Conservation (phyloP, 2,888 invertebrate genomes). For the Pollenia amentaria region DNA sequence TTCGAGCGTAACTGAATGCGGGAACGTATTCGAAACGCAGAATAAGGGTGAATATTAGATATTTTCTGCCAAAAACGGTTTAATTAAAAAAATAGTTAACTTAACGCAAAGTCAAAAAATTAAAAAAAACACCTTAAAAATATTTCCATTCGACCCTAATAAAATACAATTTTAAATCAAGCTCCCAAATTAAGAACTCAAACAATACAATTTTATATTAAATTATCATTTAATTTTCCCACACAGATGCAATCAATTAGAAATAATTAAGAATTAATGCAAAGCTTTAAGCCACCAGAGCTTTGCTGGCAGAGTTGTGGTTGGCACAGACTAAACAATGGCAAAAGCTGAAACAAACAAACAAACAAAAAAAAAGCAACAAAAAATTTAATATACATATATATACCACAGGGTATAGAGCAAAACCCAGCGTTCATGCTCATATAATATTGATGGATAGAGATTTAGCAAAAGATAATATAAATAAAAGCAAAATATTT, state of each 20-base stretch:
- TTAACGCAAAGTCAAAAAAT: no score
- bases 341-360: neutral
- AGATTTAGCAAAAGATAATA: neutral
- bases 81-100: no score
- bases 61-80: no score
- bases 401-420: neutral
- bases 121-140: no score
- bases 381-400: no score
- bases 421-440: neutral
- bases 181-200: neutral
- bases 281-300: slow-evolving; percentile 22
- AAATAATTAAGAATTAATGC: slow-evolving; percentile 34
- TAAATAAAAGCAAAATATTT: no score
- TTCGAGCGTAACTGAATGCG: no score
- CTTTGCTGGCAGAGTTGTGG: neutral
- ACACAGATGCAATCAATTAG: slow-evolving; percentile 35
- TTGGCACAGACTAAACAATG: neutral
- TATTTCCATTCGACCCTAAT: no score
- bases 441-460: slow-evolving; percentile 14
- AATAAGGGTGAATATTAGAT: no score
- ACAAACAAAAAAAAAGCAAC: no score
- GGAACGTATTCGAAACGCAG: no score
- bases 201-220: neutral
- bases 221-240: neutral
- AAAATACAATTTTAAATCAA: no score